These are phyloP conservation scores for Campoplex nolae DNA, from an alignment of 2,888 invertebrate species.

Conservation along the genomic window DNA sequence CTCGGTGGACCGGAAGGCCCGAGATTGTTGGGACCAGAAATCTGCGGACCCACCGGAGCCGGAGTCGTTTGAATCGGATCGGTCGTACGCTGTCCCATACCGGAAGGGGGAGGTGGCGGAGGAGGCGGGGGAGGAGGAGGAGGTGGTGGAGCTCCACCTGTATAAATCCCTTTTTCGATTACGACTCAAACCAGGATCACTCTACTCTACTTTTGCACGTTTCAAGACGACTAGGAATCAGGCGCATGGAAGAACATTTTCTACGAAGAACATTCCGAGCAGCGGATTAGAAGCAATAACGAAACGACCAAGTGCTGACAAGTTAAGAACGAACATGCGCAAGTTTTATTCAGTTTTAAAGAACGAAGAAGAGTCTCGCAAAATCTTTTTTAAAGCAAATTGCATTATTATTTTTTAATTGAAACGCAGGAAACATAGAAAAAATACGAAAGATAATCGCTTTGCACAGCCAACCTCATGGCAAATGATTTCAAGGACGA, in stretches of 20 bases:
- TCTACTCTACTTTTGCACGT: conserved; percentile 78
- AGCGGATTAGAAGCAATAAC: conserved; percentile 20
- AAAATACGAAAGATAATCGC: not conserved
- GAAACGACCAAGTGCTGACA: not conserved
- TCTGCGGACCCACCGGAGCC: conserved; percentile 77
- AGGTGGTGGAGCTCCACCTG: conserved; percentile 81
- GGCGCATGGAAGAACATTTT: not conserved
- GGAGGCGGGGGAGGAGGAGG: conserved; percentile 75
- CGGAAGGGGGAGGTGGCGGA: conserved; percentile 76
- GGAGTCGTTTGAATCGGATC: conserved; percentile 79
- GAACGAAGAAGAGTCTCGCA: not conserved
- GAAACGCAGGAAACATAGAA: not conserved
- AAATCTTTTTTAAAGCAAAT: not conserved
- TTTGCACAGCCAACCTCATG: not conserved
- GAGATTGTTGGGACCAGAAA: conserved; percentile 77
- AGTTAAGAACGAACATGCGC: not conserved
- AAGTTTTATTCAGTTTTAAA: not conserved
- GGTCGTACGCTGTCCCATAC: conserved; percentile 80
- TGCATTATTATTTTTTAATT: not conserved
- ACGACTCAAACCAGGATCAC: conserved; percentile 75
- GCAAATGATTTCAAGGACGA: not conserved
- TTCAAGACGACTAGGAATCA: conserved; percentile 4
- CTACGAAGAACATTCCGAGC: conserved; percentile 49
- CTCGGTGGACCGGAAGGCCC: conserved; percentile 77
- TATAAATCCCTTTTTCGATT: conserved; percentile 75